These are phyloP conservation scores for Catostomus latipinnis DNA, from an alignment of 2,797 vertebrate genomes.

Conservation along the genomic window DNA sequence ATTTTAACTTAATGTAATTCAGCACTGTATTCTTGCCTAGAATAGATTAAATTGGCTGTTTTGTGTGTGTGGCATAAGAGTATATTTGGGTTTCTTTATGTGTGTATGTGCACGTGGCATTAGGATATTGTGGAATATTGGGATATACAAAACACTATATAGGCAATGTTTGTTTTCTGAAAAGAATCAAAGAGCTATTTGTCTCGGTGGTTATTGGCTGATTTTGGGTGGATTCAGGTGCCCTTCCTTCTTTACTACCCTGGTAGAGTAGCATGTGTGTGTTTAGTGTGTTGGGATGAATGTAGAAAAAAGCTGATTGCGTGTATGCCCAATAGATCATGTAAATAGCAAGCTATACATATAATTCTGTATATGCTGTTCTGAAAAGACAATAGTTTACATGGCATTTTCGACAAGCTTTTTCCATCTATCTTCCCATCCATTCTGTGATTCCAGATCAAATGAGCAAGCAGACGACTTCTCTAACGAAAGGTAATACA, in stretches of 20 bases:
- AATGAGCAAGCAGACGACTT: constrained; percentile 67
- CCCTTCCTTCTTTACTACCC: constrained; percentile 41
- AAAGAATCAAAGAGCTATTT: constrained; percentile 5
- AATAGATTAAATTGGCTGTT: background rate
- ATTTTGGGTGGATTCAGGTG: constrained; percentile 33
- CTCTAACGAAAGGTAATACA: constrained; percentile 73
- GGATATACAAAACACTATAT: constrained; percentile 6
- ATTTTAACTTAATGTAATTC: constrained; percentile 9
- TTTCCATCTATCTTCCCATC: constrained; percentile 60
- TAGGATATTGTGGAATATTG: constrained; percentile 2
- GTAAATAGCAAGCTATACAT: constrained; percentile 1
- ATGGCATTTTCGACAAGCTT: constrained; percentile 43
- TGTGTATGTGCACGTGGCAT: constrained; percentile 36
- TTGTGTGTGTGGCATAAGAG: background rate
- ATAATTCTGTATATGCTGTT: background rate
- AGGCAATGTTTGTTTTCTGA: constrained; percentile 32
- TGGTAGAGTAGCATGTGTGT: constrained; percentile 15
- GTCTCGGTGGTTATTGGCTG: constrained; percentile 44
- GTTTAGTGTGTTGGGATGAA: constrained; percentile 40
- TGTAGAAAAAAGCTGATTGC: background rate
- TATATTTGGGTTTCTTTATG: constrained; percentile 5
- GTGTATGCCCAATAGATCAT: background rate
- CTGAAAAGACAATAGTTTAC: background rate
- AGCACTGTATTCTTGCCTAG: constrained; percentile 3
- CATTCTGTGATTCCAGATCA: constrained; percentile 78